Base-by-base conservation (phyloP, 2,113 vertebrate genomes). In the Carettochelys insculpta region DNA sequence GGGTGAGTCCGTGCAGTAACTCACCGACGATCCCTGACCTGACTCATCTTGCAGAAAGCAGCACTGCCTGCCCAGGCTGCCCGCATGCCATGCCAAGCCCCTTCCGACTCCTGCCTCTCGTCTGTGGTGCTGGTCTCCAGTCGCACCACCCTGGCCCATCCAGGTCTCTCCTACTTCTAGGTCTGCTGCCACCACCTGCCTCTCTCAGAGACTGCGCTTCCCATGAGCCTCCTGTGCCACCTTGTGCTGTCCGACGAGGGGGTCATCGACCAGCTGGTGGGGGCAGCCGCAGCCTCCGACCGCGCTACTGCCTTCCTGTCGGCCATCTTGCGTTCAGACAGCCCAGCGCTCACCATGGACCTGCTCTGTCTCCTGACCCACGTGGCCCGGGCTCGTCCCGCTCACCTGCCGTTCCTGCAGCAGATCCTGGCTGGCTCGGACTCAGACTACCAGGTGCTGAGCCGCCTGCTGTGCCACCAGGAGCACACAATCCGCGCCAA, bases 151-250 rank as follows among this genome's bases (percentile, higher is more conserved):
- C 4, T 71, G 53, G 83, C 1, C 31, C 31, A 19, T 29, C 27
- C 5, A 16, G n/a, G 58, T 78, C 76, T 85, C 43, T 25, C 61
- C 82, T 90, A 29, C 91, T 87, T 85, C 95, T 96, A 99, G 99
- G 98, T 98, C 83, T 98, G 98, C 82, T 96, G 98, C 91, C 77
- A 65, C 71, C 96, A 97, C 65, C 97, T 98, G 91, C 97, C 98
- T 1, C 82, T 97, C 76, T 85, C 83, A 0, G 97, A 97, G 20
- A 95, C 98, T 0, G 98, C 99, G 95, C 96, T 98, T 89, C 99
- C 99, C 20, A 79, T 99, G 78, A 98, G 98, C 88, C 97, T 99
- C 79, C 97, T 99, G 83, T 97, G 98, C 92, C 98, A 96, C 56
- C 94, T 99, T 24, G 97, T 98, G 48, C 96, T 99, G 75, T 98